Base-by-base conservation (phyloP, 2,797 vertebrate species). In the Tenualosa ilisha region DNA sequence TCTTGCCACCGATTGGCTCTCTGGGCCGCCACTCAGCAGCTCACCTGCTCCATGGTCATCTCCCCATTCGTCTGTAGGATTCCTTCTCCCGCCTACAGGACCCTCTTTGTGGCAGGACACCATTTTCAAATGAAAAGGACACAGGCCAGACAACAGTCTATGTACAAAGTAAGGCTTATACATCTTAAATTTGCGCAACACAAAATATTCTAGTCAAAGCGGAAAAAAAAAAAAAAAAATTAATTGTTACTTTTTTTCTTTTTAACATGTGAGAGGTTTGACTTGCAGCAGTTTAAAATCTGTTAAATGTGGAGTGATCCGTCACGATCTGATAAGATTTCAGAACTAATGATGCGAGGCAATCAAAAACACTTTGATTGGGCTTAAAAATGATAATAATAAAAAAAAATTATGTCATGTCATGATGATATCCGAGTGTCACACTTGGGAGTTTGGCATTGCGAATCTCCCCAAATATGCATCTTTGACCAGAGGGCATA, bases 161-260 rank as follows among this genome's bases (percentile, higher is more conserved):
- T 98, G 91, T 97, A 98, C 97, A 99, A 91, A 96, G 96, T 99
- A 99, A 99, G 98, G 98, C 98, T 97, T 97, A 96, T 96, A 97
- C 96, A 97, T 97, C 90, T 94, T 96, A 92, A 89, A 96, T 97
- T 96, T 96, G 97, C 97, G 96, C 96, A 96, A 97, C 96, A 96
- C 93, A 91, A 94, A 94, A 96, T 96, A 95, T 96, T 97, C 96
- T 96, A 94, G 93, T 95, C 93, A 96, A 96, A 97, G 96, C 95
- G 96, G 87, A 51, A 65, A 26, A 13, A 31, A 53, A 86, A 88
- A 7, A 9, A 88, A 51, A 65, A 26, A 13, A 26, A 79, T 75
- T 81, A 93, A 92, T 89, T 20, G 6, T 79, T 46, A 79, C 40
- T 88, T 88, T 88, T 88, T 90, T 90, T 90, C 91, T 93, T 91